Conservation (phyloP, 2,113 vertebrate genomes). For the Cyprinodon tularosa region DNA sequence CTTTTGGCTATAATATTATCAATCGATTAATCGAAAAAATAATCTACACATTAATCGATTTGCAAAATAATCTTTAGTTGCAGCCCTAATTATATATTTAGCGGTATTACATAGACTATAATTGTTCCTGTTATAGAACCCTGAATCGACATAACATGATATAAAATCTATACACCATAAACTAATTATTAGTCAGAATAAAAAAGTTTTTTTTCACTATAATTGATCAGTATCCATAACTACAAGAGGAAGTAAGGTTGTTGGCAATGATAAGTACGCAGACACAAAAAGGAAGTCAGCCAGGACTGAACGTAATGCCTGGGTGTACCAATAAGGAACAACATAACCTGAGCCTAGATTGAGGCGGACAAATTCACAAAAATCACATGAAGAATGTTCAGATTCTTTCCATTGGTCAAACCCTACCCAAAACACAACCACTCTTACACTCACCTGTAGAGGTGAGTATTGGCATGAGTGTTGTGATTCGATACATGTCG, state of each 20-base stretch:
- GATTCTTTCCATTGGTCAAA: background rate
- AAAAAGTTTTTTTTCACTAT: background rate
- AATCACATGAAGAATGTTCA: no score
- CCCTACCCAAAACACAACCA: no score
- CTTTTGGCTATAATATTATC: no score
- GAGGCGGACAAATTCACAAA: background rate
- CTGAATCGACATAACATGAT: background rate
- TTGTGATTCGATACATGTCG: no score
- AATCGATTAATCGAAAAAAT: no score
- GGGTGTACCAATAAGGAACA: background rate
- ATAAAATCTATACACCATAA: background rate
- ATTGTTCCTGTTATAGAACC: background rate
- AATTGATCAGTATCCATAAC: background rate
- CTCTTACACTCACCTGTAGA: no score
- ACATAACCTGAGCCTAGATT: background rate
- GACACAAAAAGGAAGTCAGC: background rate
- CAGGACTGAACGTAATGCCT: background rate
- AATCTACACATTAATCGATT: no score
- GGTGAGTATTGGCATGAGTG: no score
- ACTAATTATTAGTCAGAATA: background rate
- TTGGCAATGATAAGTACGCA: background rate
- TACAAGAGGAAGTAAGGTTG: background rate
- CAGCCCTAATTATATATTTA: no score
- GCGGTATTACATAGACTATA: no score
- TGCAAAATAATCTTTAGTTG: no score